Evolutionary conservation across 2,797 vertebrate genomes (phyloP).

Genomic region (Megalops cyprinoides): DNA sequence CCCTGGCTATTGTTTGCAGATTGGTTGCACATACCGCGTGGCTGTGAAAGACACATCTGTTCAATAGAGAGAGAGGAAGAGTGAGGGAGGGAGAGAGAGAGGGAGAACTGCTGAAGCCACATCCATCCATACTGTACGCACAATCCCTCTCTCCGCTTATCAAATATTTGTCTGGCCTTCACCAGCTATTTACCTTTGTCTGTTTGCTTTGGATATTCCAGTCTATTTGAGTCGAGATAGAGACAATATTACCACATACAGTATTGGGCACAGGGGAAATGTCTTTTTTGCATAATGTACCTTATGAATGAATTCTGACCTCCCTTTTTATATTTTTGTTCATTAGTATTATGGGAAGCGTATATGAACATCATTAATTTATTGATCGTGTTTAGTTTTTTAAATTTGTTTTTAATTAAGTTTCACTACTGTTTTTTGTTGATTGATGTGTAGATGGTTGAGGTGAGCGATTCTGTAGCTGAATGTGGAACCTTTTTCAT

Average conservation of each 20-base stretch:
- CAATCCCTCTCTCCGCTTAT: constrained; percentile 76
- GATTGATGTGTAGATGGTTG: too few relatives aligned
- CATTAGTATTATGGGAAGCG: neutral
- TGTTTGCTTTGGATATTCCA: constrained; percentile 82
- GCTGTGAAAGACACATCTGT: constrained; percentile 82
- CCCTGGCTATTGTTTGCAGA: constrained; percentile 80
- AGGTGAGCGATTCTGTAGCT: too few relatives aligned
- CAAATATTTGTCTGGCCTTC: constrained; percentile 92
- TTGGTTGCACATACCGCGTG: constrained; percentile 69
- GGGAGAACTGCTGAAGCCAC: constrained; percentile 46
- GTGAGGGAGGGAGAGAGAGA: constrained; percentile 7
- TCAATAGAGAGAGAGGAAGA: constrained; percentile 54
- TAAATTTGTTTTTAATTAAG: constrained; percentile 3
- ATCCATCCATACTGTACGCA: constrained; percentile 67
- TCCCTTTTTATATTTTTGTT: constrained; percentile 3
- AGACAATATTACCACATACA: constrained; percentile 70
- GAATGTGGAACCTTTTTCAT: too few relatives aligned
- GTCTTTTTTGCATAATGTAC: constrained; percentile 54
- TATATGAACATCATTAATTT: neutral
- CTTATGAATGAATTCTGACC: constrained; percentile 37
- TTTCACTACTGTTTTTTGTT: constrained; percentile 2
- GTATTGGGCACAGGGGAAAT: constrained; percentile 51
- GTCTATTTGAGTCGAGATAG: constrained; percentile 67
- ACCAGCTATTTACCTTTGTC: constrained; percentile 80
- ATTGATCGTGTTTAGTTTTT: constrained; percentile 14